phyloP scores from a whole-genome alignment of 2,113 vertebrate genomes.

The Otis tarda region DNA sequence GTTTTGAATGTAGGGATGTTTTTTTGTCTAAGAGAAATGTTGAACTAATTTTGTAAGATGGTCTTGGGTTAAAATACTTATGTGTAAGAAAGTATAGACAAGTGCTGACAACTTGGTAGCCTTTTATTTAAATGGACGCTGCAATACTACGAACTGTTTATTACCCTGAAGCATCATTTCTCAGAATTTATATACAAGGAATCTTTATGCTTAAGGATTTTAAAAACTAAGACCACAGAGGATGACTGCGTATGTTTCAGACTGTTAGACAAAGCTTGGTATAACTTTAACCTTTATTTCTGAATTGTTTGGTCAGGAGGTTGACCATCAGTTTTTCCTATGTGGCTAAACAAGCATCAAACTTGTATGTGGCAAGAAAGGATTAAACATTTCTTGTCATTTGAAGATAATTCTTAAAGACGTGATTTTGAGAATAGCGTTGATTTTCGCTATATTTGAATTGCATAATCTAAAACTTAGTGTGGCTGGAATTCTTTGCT shows the following conservation, averaged over 20 bases:
- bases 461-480: neutral
- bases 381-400: neutral
- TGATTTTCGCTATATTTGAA: neutral
- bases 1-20: conserved; percentile 10
- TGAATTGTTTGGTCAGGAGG: neutral
- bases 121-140: neutral
- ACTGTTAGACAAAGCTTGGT: neutral
- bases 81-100: neutral
- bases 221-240: neutral
- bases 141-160: neutral
- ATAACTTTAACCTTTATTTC: neutral
- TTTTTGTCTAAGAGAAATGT: neutral
- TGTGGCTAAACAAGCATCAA: neutral
- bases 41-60: neutral
- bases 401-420: neutral
- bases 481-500: conserved; percentile 1
- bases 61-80: neutral
- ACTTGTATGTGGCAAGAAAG: neutral
- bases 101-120: neutral
- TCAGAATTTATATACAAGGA: neutral
- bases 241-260: neutral
- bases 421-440: neutral
- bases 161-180: conserved; percentile 15
- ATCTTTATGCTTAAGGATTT: neutral
- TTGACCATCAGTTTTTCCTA: neutral